Conservation (phyloP, 2,797 vertebrate species). For the Coregonus sp. region DNA sequence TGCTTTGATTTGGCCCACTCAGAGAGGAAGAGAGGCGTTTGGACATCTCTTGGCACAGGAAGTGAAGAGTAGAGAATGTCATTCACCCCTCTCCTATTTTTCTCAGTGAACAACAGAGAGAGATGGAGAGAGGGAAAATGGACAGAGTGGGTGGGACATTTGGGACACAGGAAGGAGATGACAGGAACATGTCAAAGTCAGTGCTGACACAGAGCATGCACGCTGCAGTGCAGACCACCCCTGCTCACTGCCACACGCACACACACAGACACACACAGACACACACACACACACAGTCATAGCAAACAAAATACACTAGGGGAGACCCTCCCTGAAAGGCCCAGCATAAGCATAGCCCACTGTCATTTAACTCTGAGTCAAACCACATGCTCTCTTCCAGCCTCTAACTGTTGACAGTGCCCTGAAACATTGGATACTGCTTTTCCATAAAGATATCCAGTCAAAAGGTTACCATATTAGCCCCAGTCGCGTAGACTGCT, state of each 20-base stretch:
- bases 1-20: constrained; percentile 74
- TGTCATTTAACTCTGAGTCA: neutral
- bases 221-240: constrained; percentile 50
- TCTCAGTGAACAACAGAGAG: constrained; percentile 18
- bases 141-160: constrained; percentile 27
- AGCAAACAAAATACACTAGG: neutral
- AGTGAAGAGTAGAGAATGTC: constrained; percentile 53
- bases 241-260: constrained; percentile 23
- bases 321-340: neutral
- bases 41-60: constrained; percentile 75
- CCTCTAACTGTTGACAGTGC: neutral
- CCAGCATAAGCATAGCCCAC: neutral
- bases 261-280: neutral
- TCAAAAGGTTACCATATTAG: neutral
- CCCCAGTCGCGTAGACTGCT: too few species aligned
- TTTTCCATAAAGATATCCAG: neutral
- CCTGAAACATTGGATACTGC: neutral
- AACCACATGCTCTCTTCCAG: neutral
- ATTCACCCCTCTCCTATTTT: constrained; percentile 51
- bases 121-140: constrained; percentile 6
- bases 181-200: constrained; percentile 56
- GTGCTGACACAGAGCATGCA: constrained; percentile 61
- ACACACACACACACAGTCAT: neutral
- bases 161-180: constrained; percentile 60
- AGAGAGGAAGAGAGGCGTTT: constrained; percentile 67